Evolutionary conservation across 2,113 vertebrate species (phyloP), one percentile per base, ranked within the genome.

Genomic region (Callipepla californica): DNA sequence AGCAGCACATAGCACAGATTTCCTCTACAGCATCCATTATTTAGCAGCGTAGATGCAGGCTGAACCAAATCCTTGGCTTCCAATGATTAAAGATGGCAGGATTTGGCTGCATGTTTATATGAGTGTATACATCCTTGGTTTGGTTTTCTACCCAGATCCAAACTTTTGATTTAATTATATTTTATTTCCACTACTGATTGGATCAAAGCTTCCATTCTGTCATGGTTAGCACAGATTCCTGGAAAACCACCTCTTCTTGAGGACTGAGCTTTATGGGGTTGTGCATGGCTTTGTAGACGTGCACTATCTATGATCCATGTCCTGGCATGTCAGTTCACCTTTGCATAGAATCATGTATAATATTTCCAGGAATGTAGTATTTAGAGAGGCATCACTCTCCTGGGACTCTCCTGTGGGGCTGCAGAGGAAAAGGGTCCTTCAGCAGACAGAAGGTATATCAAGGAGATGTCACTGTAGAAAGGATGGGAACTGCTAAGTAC

Each of bases 401-500:
- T 8, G 2, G 42, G 66, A 53, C 6, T 44, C n/a, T 34, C 38
- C 12, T 48, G 47, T 5, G 19, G 22, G 55, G 9, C 14, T 93
- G 44, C 40, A 72, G 74, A 45, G 21, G 18, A 25, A 3, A 3
- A 45, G n/a, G 5, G 21, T 7, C 7, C 59, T 14, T 83, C 3
- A 0, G 14, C 9, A 44, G 40, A 42, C 45, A 74, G 11, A 26
- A 45, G 19, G 40, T 7, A 19, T 40, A 26, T 61, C 44, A 67
- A 66, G 21, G 22, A 40, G 9, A 16, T 36, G 20, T 61, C 44
- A 62, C 45, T 21, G 47, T 17, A 53, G n/a, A 68, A 13, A 50
- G 36, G 12, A 26, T 34, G 18, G 21, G 4, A 15, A 13, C 19
- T 34, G 25, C 1, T 0, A 0, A 66, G 26, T 38, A 42, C 12